Percentiles rank a stretch among this genome's conserved stretches.
These are phyloP conservation scores for Apodemus sylvaticus DNA, from an alignment of 2,113 vertebrate genomes.

Conservation along the genomic window DNA sequence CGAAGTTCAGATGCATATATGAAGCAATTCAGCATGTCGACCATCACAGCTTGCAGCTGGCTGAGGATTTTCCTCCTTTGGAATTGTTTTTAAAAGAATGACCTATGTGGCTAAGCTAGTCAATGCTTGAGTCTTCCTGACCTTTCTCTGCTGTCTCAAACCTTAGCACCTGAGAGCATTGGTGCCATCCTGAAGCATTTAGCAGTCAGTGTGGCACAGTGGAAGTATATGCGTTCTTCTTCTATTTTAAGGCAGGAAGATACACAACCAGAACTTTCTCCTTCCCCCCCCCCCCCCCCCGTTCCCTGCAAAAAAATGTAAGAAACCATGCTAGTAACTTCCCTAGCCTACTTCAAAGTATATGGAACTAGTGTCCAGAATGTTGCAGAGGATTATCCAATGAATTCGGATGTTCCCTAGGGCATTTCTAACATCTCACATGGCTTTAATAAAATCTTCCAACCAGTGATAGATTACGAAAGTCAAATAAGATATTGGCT, in stretches of 20 bases:
- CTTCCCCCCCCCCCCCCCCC: not conserved
- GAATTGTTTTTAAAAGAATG: not conserved
- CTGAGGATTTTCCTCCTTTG: not conserved
- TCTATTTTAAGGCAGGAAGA: not conserved
- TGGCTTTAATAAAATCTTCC: not conserved
- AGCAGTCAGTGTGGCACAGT: not conserved
- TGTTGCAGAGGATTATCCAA: not conserved
- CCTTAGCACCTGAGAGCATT: not conserved
- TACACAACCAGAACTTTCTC: not conserved
- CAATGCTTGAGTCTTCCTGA: not conserved
- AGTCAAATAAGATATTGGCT: conserved; percentile 15
- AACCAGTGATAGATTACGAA: not conserved
- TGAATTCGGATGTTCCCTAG: not conserved
- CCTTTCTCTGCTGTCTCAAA: not conserved
- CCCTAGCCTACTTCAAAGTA: not conserved
- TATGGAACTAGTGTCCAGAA: not conserved
- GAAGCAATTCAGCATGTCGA: too few relatives aligned
- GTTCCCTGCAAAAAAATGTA: not conserved
- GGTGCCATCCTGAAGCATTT: not conserved
- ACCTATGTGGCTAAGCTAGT: not conserved
- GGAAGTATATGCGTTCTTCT: not conserved
- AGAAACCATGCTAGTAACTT: not conserved
- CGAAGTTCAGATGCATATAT: not conserved
- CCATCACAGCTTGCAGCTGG: not conserved
- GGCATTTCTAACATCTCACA: not conserved